Base-by-base conservation (phyloP, 2,797 vertebrate species). In the Chloroceryle amazona region DNA sequence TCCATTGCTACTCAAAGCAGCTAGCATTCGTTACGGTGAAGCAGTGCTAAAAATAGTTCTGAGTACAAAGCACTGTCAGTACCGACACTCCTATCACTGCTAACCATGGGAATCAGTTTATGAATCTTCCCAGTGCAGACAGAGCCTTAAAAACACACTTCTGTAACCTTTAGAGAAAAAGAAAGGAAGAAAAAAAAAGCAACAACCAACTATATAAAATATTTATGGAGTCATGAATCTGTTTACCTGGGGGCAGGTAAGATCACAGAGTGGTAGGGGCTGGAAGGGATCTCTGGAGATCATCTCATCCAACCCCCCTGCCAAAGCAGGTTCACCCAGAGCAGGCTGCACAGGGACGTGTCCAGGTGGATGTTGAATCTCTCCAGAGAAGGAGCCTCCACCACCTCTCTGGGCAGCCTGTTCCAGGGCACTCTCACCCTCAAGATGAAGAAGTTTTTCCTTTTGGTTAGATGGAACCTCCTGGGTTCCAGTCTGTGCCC, bases 31-130 rank as follows among this genome's bases (percentile, higher is more conserved):
- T 82, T 83, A 63, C 1, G 3, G 23, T 54, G 41, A 81, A 72
- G 29, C 39, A 23, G 19, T 73, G 19, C 55, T 93, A 89, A 95
- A 96, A 94, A 83, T 39, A 92, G 42, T 15, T 74, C 44, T 71
- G 33, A 70, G 66, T 52, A 63, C 0, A 20, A 89, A 93, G 71
- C 20, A 41, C 13, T 67, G 21, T 37, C 55, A 39, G 60, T 63
- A 81, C 41, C 22, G 33, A 73, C 62, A 33, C 37, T 83, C 60
- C 60, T 71, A 23, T 33, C 39, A 54, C n/a, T 81, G 31, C 52
- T 58, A 65, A 51, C 23, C 31, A 52, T 86, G 29, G 54, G 49
- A 96, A 75, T 68, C 65, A 92, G 21, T 76, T 83, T 65, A 49
- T 44, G 11, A 81, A 60, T 83, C 71, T 86, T 76, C 19, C 17